Evolutionary conservation across 2,888 invertebrate species (phyloP), one percentile per base, ranked within the genome.

Genomic region (Polydrusus cervinus): DNA sequence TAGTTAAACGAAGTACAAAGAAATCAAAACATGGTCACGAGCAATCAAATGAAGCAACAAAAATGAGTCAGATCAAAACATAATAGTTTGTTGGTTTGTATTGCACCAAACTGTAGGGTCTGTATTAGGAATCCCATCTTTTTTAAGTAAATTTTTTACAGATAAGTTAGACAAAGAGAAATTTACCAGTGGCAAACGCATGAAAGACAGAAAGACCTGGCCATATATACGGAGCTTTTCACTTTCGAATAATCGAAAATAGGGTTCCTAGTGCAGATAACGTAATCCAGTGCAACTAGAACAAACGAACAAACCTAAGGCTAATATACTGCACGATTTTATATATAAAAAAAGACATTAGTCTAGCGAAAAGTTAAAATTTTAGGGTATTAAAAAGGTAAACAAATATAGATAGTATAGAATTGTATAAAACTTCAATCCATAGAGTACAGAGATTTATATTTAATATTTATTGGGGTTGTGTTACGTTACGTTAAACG

Each of bases 381-480:
- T 75, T 71, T 78, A 75, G 77, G 75, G 70, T 76, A 78, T 76
- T 78, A 79, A 81, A 76, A 77, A 81, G 80, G 73, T 79, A 76
- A 78, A 78, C 68, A 82, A 79, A 80, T 80, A 78, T 81, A 81
- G 78, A 78, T 83, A 84, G 82, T 79, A 69, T 74, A 78, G 76
- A 79, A 79, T 83, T 84, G 83, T 84, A 83, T 85, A 86, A 83
- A 83, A 84, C 81, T 82, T 81, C 83, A 83, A 86, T 84, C 85
- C 86, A 86, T 85, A 86, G 85, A 86, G 83, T 82, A 83, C 84
- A 85, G 84, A 86, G 84, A 85, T 85, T 85, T 86, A 85, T 86
- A 85, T 86, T 85, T 86, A 86, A 85, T 85, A 85, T 84, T 81
- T 84, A 85, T 86, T 86, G 86, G 87, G 87, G 87, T 87, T 87